Conservation (phyloP, 1,140 invertebrate genomes). For the Hirudo medicinalis region DNA sequence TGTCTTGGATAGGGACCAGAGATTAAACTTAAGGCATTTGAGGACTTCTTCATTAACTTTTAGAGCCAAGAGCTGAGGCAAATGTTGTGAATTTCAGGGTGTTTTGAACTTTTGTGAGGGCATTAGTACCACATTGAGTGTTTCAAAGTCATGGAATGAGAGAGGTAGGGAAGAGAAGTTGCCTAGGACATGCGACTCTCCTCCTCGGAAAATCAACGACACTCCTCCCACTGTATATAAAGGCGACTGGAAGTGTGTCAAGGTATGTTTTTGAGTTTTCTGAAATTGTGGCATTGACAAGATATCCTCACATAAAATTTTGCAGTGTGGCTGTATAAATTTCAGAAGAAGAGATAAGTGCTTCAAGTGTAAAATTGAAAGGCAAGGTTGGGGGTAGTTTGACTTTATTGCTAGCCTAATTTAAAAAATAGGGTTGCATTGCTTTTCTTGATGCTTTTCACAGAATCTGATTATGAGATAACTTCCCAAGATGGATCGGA, state of each 20-base stretch:
- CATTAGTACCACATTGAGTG: conserved; percentile 8
- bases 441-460: neutral
- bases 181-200: neutral
- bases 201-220: neutral
- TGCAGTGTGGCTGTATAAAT: conserved; percentile 75
- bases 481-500: neutral
- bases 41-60: too few relatives aligned
- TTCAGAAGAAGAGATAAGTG: conserved; percentile 76
- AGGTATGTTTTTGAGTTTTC: conserved; percentile 1
- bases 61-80: too few relatives aligned
- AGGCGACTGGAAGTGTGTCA: conserved; percentile 4
- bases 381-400: conserved; percentile 43
- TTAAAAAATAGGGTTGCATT: neutral
- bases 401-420: neutral
- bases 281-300: neutral
- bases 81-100: neutral
- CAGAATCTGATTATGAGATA: conserved; percentile 8
- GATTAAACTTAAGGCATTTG: too few relatives aligned
- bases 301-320: neutral
- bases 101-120: conserved; percentile 12
- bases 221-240: neutral
- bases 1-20: too few relatives aligned
- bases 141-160: conserved; percentile 2
- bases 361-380: conserved; percentile 71
- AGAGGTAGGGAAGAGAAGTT: neutral